Base-by-base conservation (phyloP, 23 tunicate species). In the Styela clava region DNA sequence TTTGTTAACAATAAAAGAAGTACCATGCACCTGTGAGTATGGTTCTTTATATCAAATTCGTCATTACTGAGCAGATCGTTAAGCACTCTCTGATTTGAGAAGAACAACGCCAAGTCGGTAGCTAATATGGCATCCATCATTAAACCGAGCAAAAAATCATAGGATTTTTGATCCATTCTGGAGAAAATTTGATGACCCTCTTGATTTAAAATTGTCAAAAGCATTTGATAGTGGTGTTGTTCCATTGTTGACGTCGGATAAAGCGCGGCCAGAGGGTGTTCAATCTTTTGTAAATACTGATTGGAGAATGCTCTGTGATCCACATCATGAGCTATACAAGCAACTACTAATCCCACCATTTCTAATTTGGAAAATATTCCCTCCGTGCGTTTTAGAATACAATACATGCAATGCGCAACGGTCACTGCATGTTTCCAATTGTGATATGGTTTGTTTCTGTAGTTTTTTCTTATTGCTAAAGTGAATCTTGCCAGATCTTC, bases 391-490 rank as follows among this genome's bases (percentile, higher is more conserved):
- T 68, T 72, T 78, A 91, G 16, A 16, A 91, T 69, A 77, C 90
- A 91, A 71, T 82, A 91, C 97, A 91, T 91, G 62, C 79, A 36
- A 71, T 91, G 97, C 18, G 91, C 64, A 19, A 91, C 90, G 3
- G 97, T 91, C 84, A 86, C 72, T 19, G 97, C 97, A 78, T 91
- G 97, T 30, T 79, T 80, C 90, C 90, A 91, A 62, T 91, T 91
- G 82, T 91, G 97, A 51, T 91, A 91, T 3, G 91, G 84, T 36
- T 63, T 56, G 56, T 91, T 70, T 18, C 89, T 79, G 62, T 91
- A 91, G 52, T 83, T 86, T 74, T 73, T 83, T 28, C 86, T 76
- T n/a, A 91, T 87, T 0, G 82, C 33, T 25, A 86, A 36, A 1
- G 85, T 78, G 85, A 91, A 91, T 28, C 78, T 35, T 35, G 82